phyloP scores from a whole-genome alignment of 2,888 invertebrate genomes.

The Phyllotreta cruciferae region DNA sequence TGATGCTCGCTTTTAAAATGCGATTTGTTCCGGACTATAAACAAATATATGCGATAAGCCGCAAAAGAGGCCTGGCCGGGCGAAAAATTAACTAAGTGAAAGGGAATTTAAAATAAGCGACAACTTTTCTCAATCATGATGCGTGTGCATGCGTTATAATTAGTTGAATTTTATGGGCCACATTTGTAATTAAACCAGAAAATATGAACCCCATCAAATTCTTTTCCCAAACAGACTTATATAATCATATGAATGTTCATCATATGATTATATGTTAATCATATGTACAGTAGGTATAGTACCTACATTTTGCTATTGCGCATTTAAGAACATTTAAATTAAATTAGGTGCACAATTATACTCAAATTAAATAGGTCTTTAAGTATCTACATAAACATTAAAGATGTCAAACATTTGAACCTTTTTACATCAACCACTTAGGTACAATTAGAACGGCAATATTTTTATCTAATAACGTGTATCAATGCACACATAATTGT shows the following conservation, averaged over 20 bases:
- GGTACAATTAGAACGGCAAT: not conserved
- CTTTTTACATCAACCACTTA: not conserved
- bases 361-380: no score
- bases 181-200: no score
- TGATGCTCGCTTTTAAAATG: conserved; percentile 39
- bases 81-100: conserved; percentile 6
- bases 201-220: not conserved
- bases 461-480: conserved; percentile 3
- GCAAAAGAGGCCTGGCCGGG: conserved; percentile 14
- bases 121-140: conserved; percentile 1
- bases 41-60: conserved; percentile 47
- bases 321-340: no score
- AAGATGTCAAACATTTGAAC: not conserved
- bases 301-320: no score
- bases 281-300: no score
- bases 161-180: no score
- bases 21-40: conserved; percentile 48
- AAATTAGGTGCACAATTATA: no score
- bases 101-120: not conserved
- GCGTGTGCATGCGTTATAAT: not conserved
- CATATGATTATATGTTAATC: no score
- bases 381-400: not conserved
- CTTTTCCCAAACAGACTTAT: not conserved
- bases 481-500: conserved; percentile 1
- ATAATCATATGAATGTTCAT: no score